phyloP scores from a whole-genome alignment of 2,797 vertebrate species.

The Amblyraja radiata region DNA sequence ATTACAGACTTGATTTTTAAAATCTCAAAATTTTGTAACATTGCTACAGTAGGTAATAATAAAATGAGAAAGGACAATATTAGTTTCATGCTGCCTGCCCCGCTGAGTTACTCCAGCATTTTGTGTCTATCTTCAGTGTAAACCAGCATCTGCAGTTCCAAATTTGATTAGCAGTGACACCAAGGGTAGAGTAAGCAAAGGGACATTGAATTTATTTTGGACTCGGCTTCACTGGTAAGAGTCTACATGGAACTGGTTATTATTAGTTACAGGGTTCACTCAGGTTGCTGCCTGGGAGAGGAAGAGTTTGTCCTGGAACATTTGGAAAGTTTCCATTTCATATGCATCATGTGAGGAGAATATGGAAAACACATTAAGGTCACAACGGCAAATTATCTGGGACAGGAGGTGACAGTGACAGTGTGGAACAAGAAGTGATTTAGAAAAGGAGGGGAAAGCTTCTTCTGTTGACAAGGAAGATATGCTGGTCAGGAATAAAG shows the following conservation, averaged over 20 bases:
- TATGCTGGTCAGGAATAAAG: no score
- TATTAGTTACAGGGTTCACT: slow-evolving; percentile 14
- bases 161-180: no score
- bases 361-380: background rate
- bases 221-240: background rate
- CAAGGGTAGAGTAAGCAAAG: background rate
- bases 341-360: slow-evolving; percentile 8
- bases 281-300: background rate
- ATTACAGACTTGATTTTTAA: no score
- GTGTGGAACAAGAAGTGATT: background rate
- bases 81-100: background rate
- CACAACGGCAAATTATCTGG: background rate
- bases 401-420: background rate
- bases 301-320: background rate
- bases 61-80: no score
- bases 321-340: slow-evolving; percentile 32
- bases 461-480: background rate
- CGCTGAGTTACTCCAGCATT: no score
- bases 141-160: background rate
- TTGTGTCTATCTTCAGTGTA: no score
- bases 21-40: no score
- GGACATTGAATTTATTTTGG: background rate
- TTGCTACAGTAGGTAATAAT: no score
- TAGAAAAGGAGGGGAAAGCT: background rate
- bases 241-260: background rate